These are phyloP conservation scores for Nasonia giraulti DNA, from an alignment of 1,140 invertebrate species.

Conservation along the genomic window DNA sequence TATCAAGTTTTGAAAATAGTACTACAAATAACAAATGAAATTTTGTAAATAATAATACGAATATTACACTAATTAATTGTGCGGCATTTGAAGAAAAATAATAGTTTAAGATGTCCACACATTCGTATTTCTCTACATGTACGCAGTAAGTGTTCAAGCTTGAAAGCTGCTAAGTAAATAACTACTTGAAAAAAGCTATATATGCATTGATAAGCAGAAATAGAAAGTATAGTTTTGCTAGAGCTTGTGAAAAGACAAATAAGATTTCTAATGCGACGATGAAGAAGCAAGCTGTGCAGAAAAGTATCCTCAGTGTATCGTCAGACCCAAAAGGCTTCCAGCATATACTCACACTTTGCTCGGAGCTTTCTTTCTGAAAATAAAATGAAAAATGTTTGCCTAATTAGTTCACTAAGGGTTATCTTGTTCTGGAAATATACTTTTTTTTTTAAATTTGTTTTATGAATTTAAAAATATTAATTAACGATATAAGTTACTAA, in stretches of 20 bases:
- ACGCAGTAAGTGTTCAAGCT: not conserved
- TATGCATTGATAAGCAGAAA: slow-evolving; percentile 42
- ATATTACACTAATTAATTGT: not conserved
- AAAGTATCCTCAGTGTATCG: slow-evolving; percentile 63
- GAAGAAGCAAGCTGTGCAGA: slow-evolving; percentile 68
- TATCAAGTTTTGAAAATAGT: not conserved
- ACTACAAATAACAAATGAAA: not conserved
- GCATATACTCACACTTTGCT: slow-evolving; percentile 73
- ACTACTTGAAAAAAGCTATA: slow-evolving; percentile 34
- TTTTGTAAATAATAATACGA: not conserved
- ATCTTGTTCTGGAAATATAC: not conserved
- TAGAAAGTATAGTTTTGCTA: slow-evolving; percentile 52
- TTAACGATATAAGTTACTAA: not conserved
- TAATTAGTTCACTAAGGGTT: slow-evolving; percentile 57
- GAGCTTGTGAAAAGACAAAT: slow-evolving; percentile 59
- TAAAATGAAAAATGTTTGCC: slow-evolving; percentile 63
- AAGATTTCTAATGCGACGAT: slow-evolving; percentile 59
- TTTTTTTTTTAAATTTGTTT: too few species aligned
- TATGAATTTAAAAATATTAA: too few species aligned
- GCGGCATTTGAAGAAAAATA: not conserved
- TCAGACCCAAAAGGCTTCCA: slow-evolving; percentile 56
- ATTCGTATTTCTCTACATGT: not conserved
- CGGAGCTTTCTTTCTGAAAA: slow-evolving; percentile 72
- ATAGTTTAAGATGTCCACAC: not conserved
- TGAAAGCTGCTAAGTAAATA: not conserved